These are phyloP conservation scores for Heliocidaris erythrogramma DNA, from an alignment of 35 echinoderm and acorn worm species.

Conservation along the genomic window DNA sequence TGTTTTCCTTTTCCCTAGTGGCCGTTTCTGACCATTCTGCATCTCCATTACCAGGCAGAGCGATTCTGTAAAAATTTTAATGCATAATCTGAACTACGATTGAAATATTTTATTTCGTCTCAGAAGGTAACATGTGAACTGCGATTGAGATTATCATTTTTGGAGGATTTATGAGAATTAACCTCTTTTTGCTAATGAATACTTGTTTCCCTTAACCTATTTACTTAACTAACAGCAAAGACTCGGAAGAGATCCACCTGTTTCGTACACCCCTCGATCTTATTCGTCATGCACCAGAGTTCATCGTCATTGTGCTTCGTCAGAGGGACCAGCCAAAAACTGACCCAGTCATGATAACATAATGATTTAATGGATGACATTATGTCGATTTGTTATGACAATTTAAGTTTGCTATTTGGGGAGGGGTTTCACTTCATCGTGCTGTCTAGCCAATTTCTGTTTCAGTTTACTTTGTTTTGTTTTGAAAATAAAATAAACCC, in stretches of 20 bases:
- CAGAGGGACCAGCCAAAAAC: neutral
- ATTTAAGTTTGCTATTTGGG: neutral
- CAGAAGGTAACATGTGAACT: neutral
- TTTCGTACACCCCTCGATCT: neutral
- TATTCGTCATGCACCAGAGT: neutral
- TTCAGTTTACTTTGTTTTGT: neutral
- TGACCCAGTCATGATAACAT: slow-evolving; percentile 2
- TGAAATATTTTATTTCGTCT: too few relatives aligned
- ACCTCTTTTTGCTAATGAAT: neutral
- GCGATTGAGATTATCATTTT: neutral
- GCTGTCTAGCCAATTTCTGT: neutral
- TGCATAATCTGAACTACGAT: too few relatives aligned
- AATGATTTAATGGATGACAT: slow-evolving; percentile 5
- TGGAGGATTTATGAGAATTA: neutral
- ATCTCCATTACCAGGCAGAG: too few relatives aligned
- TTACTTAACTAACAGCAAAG: neutral
- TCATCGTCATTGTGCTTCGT: neutral
- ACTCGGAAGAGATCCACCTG: neutral
- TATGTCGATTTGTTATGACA: neutral
- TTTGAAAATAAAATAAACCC: too few relatives aligned
- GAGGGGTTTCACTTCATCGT: neutral
- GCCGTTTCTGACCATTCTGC: too few relatives aligned
- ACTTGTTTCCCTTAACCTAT: neutral
- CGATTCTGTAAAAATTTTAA: too few relatives aligned
- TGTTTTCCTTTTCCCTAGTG: too few relatives aligned